phyloP scores from a whole-genome alignment of 2,113 vertebrate species.

The Dolichotis patagonum region DNA sequence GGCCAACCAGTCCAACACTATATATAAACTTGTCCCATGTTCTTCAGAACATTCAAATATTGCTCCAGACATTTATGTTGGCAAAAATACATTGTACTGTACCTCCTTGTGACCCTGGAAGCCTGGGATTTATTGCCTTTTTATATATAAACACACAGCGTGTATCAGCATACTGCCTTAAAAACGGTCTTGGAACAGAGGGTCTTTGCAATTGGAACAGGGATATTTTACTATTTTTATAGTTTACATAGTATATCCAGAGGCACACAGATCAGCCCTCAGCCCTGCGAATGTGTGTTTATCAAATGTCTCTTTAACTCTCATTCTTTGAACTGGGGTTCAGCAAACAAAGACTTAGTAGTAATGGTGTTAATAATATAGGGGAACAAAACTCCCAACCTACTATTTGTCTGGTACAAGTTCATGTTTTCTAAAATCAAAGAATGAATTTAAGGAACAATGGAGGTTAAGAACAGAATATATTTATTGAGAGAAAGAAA shows the following conservation, averaged over 20 bases:
- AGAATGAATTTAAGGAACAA: too few species aligned
- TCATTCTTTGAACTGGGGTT: not conserved
- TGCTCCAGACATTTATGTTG: not conserved
- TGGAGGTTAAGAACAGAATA: too few species aligned
- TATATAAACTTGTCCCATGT: not conserved
- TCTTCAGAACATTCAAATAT: not conserved
- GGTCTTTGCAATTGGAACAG: not conserved
- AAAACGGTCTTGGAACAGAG: conserved; percentile 6
- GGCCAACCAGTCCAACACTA: not conserved
- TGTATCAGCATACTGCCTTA: not conserved
- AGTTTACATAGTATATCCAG: not conserved
- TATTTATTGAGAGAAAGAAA: too few species aligned
- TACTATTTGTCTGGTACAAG: too few species aligned
- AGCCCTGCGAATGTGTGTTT: not conserved
- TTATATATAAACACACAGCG: not conserved
- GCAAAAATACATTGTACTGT: not conserved
- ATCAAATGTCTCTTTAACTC: not conserved
- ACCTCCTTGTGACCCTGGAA: not conserved
- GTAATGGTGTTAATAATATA: not conserved
- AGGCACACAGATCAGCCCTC: not conserved
- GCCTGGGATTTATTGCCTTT: not conserved
- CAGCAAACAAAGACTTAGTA: not conserved
- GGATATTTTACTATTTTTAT: conserved; percentile 4
- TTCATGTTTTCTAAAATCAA: too few species aligned
- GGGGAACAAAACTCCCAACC: too few species aligned